These are phyloP conservation scores for Chaenodraco wilsoni DNA, from an alignment of 2,797 vertebrate species.

Conservation along the genomic window DNA sequence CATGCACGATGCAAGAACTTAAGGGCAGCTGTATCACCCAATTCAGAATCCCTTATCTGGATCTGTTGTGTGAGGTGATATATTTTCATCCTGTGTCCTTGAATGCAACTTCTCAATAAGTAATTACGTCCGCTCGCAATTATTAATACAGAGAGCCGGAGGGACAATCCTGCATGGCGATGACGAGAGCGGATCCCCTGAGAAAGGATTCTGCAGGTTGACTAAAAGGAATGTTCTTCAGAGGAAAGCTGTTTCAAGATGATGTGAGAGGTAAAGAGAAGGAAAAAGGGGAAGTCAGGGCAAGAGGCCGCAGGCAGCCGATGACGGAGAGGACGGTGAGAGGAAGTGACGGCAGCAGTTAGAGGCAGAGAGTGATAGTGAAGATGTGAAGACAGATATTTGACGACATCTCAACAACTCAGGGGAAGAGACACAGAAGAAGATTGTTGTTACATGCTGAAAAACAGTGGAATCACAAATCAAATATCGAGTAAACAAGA, in stretches of 20 bases:
- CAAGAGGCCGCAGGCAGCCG: conserved; percentile 14
- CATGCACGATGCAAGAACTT: background rate
- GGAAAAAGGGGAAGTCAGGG: conserved; percentile 12
- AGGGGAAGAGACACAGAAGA: background rate
- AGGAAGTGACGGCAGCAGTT: conserved; percentile 22
- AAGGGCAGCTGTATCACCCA: background rate
- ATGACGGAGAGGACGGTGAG: conserved; percentile 44
- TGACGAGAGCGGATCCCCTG: conserved; percentile 26
- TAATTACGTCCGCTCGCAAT: conserved; percentile 31
- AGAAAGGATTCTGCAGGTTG: conserved; percentile 24
- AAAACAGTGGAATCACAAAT: background rate
- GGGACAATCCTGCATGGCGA: conserved; percentile 24
- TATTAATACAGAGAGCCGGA: conserved; percentile 56
- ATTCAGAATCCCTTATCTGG: background rate
- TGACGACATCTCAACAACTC: conserved; percentile 12
- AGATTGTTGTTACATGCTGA: background rate
- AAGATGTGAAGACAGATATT: conserved; percentile 8
- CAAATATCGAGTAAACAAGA: background rate
- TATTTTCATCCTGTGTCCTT: conserved; percentile 26
- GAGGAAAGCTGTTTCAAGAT: conserved; percentile 7
- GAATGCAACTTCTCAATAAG: conserved; percentile 40
- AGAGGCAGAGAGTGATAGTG: conserved; percentile 27
- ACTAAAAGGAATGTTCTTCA: conserved; percentile 4
- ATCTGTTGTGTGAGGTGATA: conserved; percentile 2
- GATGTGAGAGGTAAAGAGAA: conserved; percentile 15